A percentile compares a stretch with the other conserved stretches of the same genome.
phyloP scores from a whole-genome alignment of 2,113 vertebrate genomes.

The Brachypodius melanocephalos region DNA sequence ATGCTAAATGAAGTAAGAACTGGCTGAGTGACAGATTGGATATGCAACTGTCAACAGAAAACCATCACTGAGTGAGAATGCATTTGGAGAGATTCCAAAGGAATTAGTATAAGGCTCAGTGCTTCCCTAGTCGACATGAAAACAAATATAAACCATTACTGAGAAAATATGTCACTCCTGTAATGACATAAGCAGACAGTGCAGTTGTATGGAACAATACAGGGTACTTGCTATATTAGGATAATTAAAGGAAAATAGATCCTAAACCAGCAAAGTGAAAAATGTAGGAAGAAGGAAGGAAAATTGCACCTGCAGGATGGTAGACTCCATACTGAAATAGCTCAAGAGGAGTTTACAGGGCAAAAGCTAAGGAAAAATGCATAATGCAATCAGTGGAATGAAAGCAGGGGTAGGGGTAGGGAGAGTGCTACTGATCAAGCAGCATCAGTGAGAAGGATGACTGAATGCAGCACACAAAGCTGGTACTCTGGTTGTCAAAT shows the following conservation, averaged over 20 bases:
- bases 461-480: not conserved
- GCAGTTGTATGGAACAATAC: not conserved
- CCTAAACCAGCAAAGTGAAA: not conserved
- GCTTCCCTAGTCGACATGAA: not conserved
- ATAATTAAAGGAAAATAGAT: not conserved
- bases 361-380: not conserved
- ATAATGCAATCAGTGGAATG: not conserved
- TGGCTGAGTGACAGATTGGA: slow-evolving; percentile 38
- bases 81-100: slow-evolving; percentile 6
- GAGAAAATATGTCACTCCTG: not conserved
- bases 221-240: not conserved
- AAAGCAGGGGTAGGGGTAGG: not conserved
- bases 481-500: not conserved
- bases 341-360: not conserved
- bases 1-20: slow-evolving; percentile 33
- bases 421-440: not conserved
- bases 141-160: slow-evolving; percentile 22
- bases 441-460: not conserved
- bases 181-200: not conserved
- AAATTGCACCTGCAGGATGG: not conserved
- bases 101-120: not conserved
- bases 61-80: not conserved
- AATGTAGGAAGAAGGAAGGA: not conserved
- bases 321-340: not conserved
- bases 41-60: slow-evolving; percentile 44